A percentile compares a stretch with the other conserved stretches of the same genome.
phyloP scores from a whole-genome alignment of 2,797 vertebrate species.

The Peromyscus attwateri region DNA sequence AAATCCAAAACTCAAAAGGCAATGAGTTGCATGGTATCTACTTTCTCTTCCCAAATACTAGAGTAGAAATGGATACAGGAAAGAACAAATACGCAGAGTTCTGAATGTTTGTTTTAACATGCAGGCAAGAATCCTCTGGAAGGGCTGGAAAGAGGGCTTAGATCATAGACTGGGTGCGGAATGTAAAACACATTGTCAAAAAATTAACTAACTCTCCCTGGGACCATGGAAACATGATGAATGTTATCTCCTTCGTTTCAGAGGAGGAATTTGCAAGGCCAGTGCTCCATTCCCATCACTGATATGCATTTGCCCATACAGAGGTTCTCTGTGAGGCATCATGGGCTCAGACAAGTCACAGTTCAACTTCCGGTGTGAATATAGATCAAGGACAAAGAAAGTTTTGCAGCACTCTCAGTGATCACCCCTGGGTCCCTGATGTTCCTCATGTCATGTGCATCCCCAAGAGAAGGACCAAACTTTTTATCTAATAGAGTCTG shows the following conservation, averaged over 20 bases:
- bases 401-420: background rate
- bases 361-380: background rate
- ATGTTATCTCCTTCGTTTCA: slow-evolving; percentile 17
- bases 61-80: background rate
- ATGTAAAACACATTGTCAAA: background rate
- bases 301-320: background rate
- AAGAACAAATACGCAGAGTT: background rate
- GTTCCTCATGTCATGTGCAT: background rate
- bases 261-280: slow-evolving; percentile 17
- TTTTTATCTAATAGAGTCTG: background rate
- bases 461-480: background rate
- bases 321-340: background rate
- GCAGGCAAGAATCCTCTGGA: background rate
- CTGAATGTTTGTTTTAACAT: background rate
- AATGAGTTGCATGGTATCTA: slow-evolving; percentile 12
- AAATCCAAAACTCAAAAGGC: slow-evolving; percentile 11
- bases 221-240: background rate
- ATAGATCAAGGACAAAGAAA: background rate
- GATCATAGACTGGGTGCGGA: background rate
- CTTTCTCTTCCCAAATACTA: background rate
- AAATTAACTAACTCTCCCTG: background rate
- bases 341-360: background rate
- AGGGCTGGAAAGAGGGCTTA: background rate
- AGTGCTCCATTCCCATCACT: background rate
- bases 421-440: background rate